phyloP scores from a whole-genome alignment of 2,113 vertebrate genomes.

The Nettapus auritus region DNA sequence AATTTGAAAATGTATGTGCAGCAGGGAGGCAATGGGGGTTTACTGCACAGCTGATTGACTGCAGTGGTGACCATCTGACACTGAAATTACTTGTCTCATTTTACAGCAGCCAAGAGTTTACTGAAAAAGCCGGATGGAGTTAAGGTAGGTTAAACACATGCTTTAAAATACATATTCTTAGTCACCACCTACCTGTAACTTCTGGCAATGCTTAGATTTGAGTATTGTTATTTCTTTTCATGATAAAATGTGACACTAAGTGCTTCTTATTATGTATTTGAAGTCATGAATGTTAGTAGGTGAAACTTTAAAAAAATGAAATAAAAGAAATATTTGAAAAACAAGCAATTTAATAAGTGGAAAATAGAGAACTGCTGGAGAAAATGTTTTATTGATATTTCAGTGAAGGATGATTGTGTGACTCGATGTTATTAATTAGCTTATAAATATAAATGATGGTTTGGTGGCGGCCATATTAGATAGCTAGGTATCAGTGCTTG shows the following conservation, averaged over 20 bases:
- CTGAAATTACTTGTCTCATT: slow-evolving; percentile 52
- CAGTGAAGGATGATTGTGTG: neutral
- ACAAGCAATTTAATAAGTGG: neutral
- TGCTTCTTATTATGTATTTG: neutral
- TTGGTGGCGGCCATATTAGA: neutral
- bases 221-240: neutral
- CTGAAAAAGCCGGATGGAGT: slow-evolving; percentile 95
- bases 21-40: neutral
- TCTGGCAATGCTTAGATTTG: neutral
- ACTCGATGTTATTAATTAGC: neutral
- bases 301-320: neutral
- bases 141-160: slow-evolving; percentile 84
- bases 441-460: neutral
- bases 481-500: neutral
- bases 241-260: neutral
- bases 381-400: neutral
- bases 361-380: neutral
- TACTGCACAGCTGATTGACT: neutral
- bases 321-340: neutral
- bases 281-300: neutral
- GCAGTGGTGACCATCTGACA: neutral
- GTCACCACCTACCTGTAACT: neutral
- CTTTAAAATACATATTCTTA: neutral
- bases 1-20: neutral
- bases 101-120: slow-evolving; percentile 93